Evolutionary conservation across 2,113 vertebrate species (phyloP).

Genomic region (Pelmatolapia mariae): DNA sequence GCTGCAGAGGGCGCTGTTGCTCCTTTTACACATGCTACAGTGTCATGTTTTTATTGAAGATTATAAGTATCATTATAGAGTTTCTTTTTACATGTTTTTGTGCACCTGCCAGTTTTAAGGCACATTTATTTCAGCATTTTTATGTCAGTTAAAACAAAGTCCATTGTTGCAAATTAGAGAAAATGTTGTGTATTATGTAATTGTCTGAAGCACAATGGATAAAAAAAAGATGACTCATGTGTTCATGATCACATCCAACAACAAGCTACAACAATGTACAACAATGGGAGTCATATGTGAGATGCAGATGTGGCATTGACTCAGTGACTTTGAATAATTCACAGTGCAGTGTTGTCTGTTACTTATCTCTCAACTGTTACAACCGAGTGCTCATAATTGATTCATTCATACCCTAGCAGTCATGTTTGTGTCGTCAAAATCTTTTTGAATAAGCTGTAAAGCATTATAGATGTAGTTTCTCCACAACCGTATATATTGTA

Average conservation of each 20-base stretch:
- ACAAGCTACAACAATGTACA: background rate
- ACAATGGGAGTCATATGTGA: background rate
- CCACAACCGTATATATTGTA: background rate
- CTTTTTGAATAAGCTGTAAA: background rate
- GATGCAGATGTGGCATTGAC: background rate
- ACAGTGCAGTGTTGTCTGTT: background rate
- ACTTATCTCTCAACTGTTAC: background rate
- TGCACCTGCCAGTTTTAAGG: background rate
- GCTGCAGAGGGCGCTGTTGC: background rate
- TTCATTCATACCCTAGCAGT: background rate
- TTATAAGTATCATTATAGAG: accelerated
- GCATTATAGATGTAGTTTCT: background rate
- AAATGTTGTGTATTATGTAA: background rate
- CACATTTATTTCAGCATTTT: background rate
- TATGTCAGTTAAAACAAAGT: background rate
- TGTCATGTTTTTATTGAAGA: accelerated
- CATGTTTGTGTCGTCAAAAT: background rate
- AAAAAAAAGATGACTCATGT: background rate
- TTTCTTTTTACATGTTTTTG: background rate
- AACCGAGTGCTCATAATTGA: background rate
- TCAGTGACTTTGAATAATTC: background rate
- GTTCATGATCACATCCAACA: background rate
- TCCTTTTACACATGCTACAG: background rate
- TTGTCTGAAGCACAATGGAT: background rate
- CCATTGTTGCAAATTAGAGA: background rate